Conservation (phyloP, 2,888 invertebrate genomes). For the Tuberolachnus salignus region DNA sequence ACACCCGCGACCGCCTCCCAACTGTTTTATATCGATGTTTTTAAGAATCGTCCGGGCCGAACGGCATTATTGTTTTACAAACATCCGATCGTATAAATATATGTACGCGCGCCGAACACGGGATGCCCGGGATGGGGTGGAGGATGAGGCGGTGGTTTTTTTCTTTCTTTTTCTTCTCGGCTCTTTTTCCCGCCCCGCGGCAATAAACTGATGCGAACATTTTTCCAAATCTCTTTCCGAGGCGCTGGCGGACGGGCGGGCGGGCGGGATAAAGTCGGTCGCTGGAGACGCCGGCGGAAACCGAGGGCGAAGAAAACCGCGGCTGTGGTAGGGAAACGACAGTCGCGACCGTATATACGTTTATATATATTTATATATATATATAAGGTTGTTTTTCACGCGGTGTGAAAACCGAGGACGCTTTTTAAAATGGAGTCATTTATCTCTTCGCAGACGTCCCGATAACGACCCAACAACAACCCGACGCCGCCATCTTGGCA, state of each 20-base stretch:
- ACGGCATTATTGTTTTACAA: no score
- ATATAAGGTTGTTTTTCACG: constrained; percentile 50
- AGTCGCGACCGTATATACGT: constrained; percentile 26
- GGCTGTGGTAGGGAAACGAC: constrained; percentile 2
- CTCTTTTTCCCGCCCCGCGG: background rate
- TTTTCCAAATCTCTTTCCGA: constrained; percentile 52
- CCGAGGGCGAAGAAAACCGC: background rate
- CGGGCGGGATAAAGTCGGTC: background rate
- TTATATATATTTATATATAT: no score
- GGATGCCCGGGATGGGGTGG: no score
- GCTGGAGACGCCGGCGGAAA: background rate
- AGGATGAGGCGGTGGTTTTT: no score
- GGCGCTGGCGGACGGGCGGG: background rate
- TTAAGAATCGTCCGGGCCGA: no score
- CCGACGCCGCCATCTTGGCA: constrained; percentile 56
- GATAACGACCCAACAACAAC: constrained; percentile 56
- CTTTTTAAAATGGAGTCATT: constrained; percentile 56
- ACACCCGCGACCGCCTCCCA: no score
- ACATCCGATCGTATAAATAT: no score
- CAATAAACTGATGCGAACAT: constrained; percentile 53
- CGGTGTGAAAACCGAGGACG: constrained; percentile 55
- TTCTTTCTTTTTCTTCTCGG: no score
- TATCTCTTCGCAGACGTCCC: constrained; percentile 55
- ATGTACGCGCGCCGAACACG: background rate
- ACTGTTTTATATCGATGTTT: no score